Evolutionary conservation across 2,113 vertebrate species (phyloP), one percentile per base, ranked within the genome.

Genomic region (Pangasianodon gigas): DNA sequence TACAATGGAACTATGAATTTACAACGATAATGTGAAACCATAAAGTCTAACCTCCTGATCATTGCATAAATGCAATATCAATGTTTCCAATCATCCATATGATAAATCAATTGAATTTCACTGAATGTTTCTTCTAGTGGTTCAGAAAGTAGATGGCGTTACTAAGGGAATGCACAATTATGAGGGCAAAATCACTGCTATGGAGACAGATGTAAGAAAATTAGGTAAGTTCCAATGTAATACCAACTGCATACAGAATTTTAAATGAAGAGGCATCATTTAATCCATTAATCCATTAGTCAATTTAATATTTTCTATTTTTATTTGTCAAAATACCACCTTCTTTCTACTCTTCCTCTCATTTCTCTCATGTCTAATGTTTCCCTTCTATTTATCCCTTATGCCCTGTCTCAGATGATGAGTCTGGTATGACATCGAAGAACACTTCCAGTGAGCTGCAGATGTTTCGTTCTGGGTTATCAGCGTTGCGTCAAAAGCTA

Each of bases 111-210:
- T 44, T 60, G 4, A 44, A 46, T 58, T 58, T 54, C 1, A 56
- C 1, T 84, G 19, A 84, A 41, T 60, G 82, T 92, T 94, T 91
- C 86, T 94, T 94, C 79, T 93, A 99, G 98, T 99, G 96, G 98
- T 99, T 93, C 97, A 98, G 94, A 98, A 96, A 96, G 97, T 99
- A 93, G 97, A 99, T 95, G 97, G 94, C 89, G 98, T 99, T 88
- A 97, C 97, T 91, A 97, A 97, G 93, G 98, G 97, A 88, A 96
- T 99, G 93, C 97, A 97, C 92, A 96, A 95, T 93, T 99, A 98
- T 60, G 96, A 96, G 89, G 97, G 97, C 88, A 98, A 98, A 95
- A 97, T 99, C 89, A 95, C 93, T 85, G 96, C 96, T 69, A 97
- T 99, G 93, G 97, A 99, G 92, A 96, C 94, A 4, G 96, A 96